Base-by-base conservation (phyloP, 2,888 invertebrate genomes). In the Ischnura elegans region DNA sequence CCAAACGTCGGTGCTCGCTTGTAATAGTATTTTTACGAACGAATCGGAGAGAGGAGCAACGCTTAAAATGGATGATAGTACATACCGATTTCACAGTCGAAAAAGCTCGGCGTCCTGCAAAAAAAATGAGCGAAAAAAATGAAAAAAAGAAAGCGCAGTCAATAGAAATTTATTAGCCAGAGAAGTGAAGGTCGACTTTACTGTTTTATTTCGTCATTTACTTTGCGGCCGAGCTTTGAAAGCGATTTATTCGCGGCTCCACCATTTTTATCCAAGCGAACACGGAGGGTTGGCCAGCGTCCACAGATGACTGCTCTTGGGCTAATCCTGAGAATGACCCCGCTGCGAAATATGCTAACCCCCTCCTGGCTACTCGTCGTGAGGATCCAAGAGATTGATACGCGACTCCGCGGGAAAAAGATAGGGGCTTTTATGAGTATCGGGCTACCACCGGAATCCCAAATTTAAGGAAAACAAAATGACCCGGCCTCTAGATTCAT, bases 351-450 rank as follows among this genome's bases (percentile, higher is more conserved):
- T 45, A 4, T 45, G 6, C 25, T 42, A 21, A 13, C 16, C 45
- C 86, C 25, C 13, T 21, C 25, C 19, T 29, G 25, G 45, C 86
- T 0, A 16, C 86, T 47, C 5, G 47, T 47, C 47, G 21, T 21
- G 45, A 25, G 86, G 86, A 45, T 45, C 86, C 43, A 16, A 45
- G 36, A 10, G 45, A 86, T 66, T 66, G 66, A 66, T 29, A 6
- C 29, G 66, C 66, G 66, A 66, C 66, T n/a, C 29, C 13, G 29
- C 29, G 6, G 55, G 21, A 19, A 55, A 16, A 2, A 13, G 84
- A 85, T 85, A 36, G 25, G 29, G 86, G n/a, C 21, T 45, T 86
- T 86, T n/a, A n/a, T n/a, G 45, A 86, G 43, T 86, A 86, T 86
- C 45, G 86, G 19, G 25, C 36, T 86, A 45, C 86, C 86, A 25